phyloP scores from a whole-genome alignment of 1,140 invertebrate genomes.

The Saccostrea glomerata region DNA sequence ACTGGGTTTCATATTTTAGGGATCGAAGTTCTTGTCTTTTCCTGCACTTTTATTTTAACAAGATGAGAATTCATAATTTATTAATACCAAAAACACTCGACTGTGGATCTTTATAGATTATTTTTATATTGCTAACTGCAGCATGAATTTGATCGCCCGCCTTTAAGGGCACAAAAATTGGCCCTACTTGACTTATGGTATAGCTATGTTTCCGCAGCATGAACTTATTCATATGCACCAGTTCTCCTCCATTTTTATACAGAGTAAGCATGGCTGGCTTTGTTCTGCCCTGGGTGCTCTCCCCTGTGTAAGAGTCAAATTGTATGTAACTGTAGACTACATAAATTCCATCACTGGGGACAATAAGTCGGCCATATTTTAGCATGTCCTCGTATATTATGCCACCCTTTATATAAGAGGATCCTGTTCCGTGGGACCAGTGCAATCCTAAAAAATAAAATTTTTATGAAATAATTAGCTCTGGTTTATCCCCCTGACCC shows the following conservation, averaged over 20 bases:
- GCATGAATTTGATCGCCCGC: neutral
- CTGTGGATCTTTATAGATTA: neutral
- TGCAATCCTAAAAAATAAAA: neutral
- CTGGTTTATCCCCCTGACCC: too few relatives aligned
- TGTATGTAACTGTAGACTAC: conserved; percentile 29
- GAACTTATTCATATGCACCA: conserved; percentile 25
- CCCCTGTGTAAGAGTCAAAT: conserved; percentile 17
- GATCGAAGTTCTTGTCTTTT: too few relatives aligned
- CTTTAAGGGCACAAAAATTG: neutral
- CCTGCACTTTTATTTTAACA: too few relatives aligned
- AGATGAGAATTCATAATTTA: neutral
- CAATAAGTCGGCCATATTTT: neutral
- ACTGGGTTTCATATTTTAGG: too few relatives aligned
- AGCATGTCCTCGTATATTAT: neutral
- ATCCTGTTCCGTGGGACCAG: neutral
- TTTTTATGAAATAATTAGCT: too few relatives aligned
- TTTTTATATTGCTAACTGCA: neutral
- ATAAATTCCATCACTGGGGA: conserved; percentile 19
- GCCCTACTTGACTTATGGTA: conserved; percentile 10
- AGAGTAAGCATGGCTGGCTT: neutral
- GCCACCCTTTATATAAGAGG: conserved; percentile 9
- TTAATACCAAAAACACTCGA: neutral
- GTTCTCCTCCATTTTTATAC: neutral
- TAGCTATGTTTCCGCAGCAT: neutral
- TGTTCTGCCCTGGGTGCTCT: neutral